Evolutionary conservation across 2,797 vertebrate species (phyloP).

Genomic region (Macropus fuliginosus): DNA sequence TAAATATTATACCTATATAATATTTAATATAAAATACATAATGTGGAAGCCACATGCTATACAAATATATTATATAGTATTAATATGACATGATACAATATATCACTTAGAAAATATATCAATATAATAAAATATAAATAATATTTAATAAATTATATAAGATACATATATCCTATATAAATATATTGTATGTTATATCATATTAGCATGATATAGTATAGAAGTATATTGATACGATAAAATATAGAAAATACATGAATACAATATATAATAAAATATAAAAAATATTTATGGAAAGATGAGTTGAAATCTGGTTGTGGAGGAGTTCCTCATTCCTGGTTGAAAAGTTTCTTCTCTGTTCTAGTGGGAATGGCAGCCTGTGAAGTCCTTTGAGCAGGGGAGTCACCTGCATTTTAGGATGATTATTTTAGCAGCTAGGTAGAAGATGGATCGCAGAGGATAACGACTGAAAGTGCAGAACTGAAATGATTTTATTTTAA

Average conservation of each 20-base stretch:
- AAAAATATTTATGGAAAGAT: background rate
- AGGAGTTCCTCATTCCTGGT: background rate
- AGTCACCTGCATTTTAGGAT: background rate
- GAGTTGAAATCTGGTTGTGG: background rate
- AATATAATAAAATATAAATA: no score
- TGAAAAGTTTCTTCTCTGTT: background rate
- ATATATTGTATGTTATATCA: no score
- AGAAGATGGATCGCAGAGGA: background rate
- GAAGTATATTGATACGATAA: no score
- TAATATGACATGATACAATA: no score
- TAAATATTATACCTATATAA: no score
- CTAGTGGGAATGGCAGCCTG: background rate
- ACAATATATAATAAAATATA: no score
- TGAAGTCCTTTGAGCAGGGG: background rate
- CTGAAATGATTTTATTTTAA: conserved; percentile 34
- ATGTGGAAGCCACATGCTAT: no score
- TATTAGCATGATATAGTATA: background rate
- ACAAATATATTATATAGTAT: no score
- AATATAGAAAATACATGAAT: no score
- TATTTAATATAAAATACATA: no score
- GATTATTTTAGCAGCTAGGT: background rate
- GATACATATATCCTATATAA: background rate
- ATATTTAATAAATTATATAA: background rate
- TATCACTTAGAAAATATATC: no score
- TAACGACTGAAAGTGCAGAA: background rate